Evolutionary conservation across 2,797 vertebrate species (phyloP), one percentile per base, ranked within the genome.

Genomic region (Parotocinclus haroldoi): DNA sequence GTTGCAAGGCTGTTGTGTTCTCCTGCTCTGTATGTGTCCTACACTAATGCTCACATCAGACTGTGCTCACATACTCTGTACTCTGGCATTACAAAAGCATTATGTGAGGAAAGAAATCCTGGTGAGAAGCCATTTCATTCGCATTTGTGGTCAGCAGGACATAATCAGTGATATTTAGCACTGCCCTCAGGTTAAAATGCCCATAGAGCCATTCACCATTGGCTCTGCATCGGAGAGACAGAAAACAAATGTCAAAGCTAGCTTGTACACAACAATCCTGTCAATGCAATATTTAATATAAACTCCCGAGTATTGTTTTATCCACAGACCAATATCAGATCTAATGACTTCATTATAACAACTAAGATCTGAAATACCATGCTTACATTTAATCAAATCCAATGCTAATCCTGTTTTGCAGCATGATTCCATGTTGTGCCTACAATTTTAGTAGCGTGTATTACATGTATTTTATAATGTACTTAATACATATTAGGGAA

Each of bases 21-120:
- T 56, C 39, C 46, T 37, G 45, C 70, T 51, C 46, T 62, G 63
- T 57, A 27, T 11, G 58, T 79, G 66, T 51, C 63, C 66, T 76
- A 66, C 79, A 69, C 77, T 83, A 81, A 85, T 81, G 73, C 76
- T 76, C 80, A 82, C 76, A 84, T 82, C 81, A 74, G 72, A 65
- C 74, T 73, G 18, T 36, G 70, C 61, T 54, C 7, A 66, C 72
- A 68, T 73, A 67, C 72, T 60, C 63, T 75, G 78, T 79, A 81
- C 82, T 75, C 69, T 71, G 81, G 78, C 78, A 74, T 68, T 77
- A 73, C 64, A 69, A 83, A 73, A 81, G 81, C 79, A 82, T 87
- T 85, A 69, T 78, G 78, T 82, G 77, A 71, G 73, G 75, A 72
- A 79, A 73, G 76, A 64, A 69, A 69, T 73, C 80, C 79, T 64